Evolutionary conservation across 2,888 invertebrate species (phyloP), one percentile per base, ranked within the genome.

Genomic region (Cosmorhoe ocellata): DNA sequence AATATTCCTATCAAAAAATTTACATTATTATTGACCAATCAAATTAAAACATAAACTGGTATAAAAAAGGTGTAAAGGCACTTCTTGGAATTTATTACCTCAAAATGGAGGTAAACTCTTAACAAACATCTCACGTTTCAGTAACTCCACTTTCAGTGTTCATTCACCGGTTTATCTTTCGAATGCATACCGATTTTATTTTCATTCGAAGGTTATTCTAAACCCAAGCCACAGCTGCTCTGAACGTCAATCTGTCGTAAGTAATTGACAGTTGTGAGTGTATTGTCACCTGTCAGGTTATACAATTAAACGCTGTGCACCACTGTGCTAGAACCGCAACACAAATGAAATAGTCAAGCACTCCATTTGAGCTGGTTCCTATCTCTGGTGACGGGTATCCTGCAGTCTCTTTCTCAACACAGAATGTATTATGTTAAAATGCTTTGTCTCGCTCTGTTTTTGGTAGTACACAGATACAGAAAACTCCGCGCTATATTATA

Each of bases 251-350:
- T 61, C 46, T 49, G 45, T 32, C 33, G 40, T 8, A 4, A 22
- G 12, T 61, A 63, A 71, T 61, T 66, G 73, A 60, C 66, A 63
- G 32, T 54, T 58, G 56, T 46, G 63, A 61, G 63, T 58, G 57
- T 56, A 53, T 58, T 62, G 64, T 70, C 71, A 63, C 57, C 40
- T 73, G 68, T 66, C 72, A 59, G 47, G 60, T 59, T 65, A 58
- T 65, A 57, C 64, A 66, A 66, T 69, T 68, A 65, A 69, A 61
- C 60, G 51, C 34, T 56, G 52, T 56, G 39, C 57, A 37, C 57
- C 59, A 65, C 53, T 66, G 64, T 61, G 63, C 63, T 11, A 8
- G 11, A 10, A 6, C 18, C 18, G 18, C 33, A 9, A n/a, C 12
- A 32, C 33, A 42, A 33, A 27, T 13, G 33, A 14, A 18, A 14